Evolutionary conservation across 2,888 invertebrate genomes (phyloP), one percentile per base, ranked within the genome.

Genomic region (Netelia fuscicornis): DNA sequence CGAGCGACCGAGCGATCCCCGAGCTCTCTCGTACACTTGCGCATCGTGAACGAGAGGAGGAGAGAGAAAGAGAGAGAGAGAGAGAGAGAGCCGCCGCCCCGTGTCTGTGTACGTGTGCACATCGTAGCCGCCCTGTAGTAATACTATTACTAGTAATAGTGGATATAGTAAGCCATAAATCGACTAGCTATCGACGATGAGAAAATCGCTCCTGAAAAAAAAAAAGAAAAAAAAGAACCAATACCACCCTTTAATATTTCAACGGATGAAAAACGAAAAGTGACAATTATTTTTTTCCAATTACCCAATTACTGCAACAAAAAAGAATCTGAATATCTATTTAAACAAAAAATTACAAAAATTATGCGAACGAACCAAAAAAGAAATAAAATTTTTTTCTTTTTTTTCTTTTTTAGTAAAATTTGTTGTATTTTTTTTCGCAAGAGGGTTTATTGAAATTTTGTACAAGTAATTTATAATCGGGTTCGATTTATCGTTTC

Each of bases 1-100:
- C 85, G 85, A 85, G 85, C 85, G 85, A 85, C 82, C 85, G 85
- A 85, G 62, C 85, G 82, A 85, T 85, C 76, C 80, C 81, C 79
- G 79, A 72, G 82, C 65, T 23, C 42, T 37, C 65, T 37, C 42
- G 64, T 72, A 65, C 79, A 82, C 82, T 85, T 82, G 85, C 85
- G 85, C 85, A 85, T 82, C 71, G 70, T 65, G 84, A 65, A 70
- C 75, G 70, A 20, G 17, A 48, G 48, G 67, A 48, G 44, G 25
- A 25, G 2, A 25, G 25, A 25, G 25, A 25, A 2, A 67, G 67
- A 44, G 67, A 67, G 67, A 44, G 44, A 44, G 67, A 67, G 67
- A 44, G 44, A 30, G 20, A n/a, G 58, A 58, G 23, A 48, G 74
- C 83, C 78, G 75, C 72, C 84, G 85, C 85, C 85, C 79, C 67